Evolutionary conservation across 2,797 vertebrate species (phyloP), one percentile per base, ranked within the genome.

Genomic region (Cyprinodon diabolis): DNA sequence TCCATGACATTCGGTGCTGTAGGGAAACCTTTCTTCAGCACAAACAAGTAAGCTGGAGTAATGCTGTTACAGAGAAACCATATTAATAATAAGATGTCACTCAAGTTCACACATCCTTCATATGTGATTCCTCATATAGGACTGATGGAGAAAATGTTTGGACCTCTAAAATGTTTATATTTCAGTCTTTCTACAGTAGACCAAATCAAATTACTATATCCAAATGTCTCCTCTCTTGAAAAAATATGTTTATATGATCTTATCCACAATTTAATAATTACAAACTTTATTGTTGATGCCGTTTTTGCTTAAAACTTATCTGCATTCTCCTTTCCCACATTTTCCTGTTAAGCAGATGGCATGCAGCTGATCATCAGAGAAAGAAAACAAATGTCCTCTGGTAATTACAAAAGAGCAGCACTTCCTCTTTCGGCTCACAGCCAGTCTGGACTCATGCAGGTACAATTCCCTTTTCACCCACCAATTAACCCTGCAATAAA

Each of bases 401-500:
- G 37, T 45, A 14, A 13, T 51, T 0, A 40, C 6, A 15, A 54
- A n/a, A 43, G 19, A 54, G 30, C 49, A 40, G 19, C 67, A n/a
- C 51, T 11, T 51, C 67, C 51, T 55, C 35, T 11, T n/a, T 19
- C 17, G 52, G 12, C 49, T 35, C 17, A 67, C 6, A 67, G 47
- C 47, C 9, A 25, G 58, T 6, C 37, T 43, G 37, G 30, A 54
- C 35, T 23, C 84, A 82, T 76, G 70, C 83, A 81, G 87, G 80
- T 78, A 76, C 83, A 77, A 81, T 86, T 91, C 79, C 68, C 57
- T 17, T 71, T 76, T 88, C 77, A 87, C 84, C 81, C 82, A 82
- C 76, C 88, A 91, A 92, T 94, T 93, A 92, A 92, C 88, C 90
- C 72, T 12, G 69, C 79, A 65, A 91, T 92, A 89, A 90, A 93